A percentile compares a stretch with the other conserved stretches of the same genome.
These are phyloP conservation scores for Urocolius indicus DNA, from an alignment of 2,113 vertebrate species.

Conservation along the genomic window DNA sequence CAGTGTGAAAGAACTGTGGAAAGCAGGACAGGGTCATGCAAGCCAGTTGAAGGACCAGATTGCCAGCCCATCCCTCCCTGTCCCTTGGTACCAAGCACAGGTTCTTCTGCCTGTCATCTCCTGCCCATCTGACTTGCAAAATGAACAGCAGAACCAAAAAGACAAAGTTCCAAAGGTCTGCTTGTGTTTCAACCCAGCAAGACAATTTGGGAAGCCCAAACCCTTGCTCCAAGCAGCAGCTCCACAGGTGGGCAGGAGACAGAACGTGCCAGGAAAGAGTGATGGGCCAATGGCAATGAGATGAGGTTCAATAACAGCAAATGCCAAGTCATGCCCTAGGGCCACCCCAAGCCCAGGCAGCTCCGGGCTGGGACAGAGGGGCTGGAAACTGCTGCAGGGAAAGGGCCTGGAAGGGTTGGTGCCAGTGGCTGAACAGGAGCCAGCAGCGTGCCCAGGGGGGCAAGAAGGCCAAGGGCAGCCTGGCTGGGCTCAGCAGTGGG, in stretches of 20 bases:
- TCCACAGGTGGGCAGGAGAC: background rate
- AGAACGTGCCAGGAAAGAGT: background rate
- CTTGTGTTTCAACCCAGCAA: background rate
- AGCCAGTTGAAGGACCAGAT: rapidly evolving
- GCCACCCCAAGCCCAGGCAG: too few relatives aligned
- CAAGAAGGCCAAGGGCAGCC: too few relatives aligned
- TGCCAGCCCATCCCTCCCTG: background rate
- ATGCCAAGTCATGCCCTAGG: too few relatives aligned
- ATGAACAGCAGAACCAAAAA: background rate
- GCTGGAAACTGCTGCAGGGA: too few relatives aligned
- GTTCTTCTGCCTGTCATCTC: background rate
- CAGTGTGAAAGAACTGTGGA: background rate
- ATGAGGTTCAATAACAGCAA: too few relatives aligned
- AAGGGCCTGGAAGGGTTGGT: too few relatives aligned
- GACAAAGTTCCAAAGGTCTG: background rate
- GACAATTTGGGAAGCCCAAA: background rate
- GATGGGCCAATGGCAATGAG: too few relatives aligned
- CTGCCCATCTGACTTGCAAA: background rate
- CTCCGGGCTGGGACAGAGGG: too few relatives aligned
- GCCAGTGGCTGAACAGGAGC: too few relatives aligned
- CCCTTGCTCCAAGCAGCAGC: background rate
- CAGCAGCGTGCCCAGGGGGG: too few relatives aligned
- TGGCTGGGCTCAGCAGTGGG: too few relatives aligned
- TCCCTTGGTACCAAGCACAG: background rate
- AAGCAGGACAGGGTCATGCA: rapidly evolving